A percentile compares a stretch with the other conserved stretches of the same genome.
Evolutionary conservation across 2,888 invertebrate species (phyloP).

Genomic region (Oxytorus armatus): DNA sequence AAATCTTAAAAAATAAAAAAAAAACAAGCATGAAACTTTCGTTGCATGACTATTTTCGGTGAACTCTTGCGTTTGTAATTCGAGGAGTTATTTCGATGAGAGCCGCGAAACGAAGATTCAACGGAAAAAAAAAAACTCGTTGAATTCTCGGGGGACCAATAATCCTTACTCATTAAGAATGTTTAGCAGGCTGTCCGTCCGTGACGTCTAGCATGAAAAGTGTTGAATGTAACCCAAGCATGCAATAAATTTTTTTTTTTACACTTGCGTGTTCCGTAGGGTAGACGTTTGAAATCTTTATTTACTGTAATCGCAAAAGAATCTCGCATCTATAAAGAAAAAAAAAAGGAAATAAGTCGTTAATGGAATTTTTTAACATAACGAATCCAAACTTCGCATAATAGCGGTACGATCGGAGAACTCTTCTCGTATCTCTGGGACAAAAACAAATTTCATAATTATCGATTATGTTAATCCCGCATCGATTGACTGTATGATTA

Average conservation of each 20-base stretch:
- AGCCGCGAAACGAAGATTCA: constrained; percentile 18
- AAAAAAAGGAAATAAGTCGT: constrained; percentile 15
- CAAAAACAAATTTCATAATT: constrained; percentile 38
- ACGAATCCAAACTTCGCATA: constrained; percentile 13
- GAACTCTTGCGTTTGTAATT: constrained; percentile 24
- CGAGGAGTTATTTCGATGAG: not conserved
- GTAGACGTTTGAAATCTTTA: constrained; percentile 45
- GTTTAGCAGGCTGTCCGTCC: constrained; percentile 47
- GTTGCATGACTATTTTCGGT: constrained; percentile 49
- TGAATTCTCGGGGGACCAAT: constrained; percentile 29
- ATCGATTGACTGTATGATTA: constrained; percentile 68
- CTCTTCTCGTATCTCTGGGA: constrained; percentile 20
- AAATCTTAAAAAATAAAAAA: no score
- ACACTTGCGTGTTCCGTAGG: constrained; percentile 41
- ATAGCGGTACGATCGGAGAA: constrained; percentile 41
- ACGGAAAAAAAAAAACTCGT: constrained; percentile 14
- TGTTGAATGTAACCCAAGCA: constrained; percentile 63
- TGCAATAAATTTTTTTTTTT: constrained; percentile 45
- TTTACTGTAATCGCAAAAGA: constrained; percentile 47
- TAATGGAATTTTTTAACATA: constrained; percentile 13
- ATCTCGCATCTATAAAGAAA: constrained; percentile 31
- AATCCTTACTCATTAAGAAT: constrained; percentile 53
- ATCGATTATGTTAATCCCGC: constrained; percentile 65
- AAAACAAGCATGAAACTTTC: constrained; percentile 43
- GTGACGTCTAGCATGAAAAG: constrained; percentile 60